These are phyloP conservation scores for Paedocypris sp. DNA, from an alignment of 2,113 vertebrate genomes.

Conservation along the genomic window DNA sequence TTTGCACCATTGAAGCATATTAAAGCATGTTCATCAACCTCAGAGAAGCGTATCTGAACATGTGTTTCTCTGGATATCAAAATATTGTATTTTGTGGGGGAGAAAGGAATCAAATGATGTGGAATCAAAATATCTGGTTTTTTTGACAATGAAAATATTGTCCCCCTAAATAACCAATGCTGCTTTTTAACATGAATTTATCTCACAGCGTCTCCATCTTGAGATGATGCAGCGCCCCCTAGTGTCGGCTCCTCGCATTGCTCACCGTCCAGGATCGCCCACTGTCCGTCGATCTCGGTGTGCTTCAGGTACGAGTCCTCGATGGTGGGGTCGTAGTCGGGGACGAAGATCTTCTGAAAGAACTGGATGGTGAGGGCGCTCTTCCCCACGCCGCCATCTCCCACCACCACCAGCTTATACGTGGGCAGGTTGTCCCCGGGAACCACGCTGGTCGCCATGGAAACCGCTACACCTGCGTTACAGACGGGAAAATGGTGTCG, in stretches of 20 bases:
- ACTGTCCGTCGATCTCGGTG: conserved; percentile 94
- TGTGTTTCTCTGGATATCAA: too few species aligned
- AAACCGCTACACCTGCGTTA: conserved; percentile 60
- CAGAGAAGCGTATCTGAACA: too few species aligned
- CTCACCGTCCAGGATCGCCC: conserved; percentile 97
- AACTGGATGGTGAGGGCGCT: conserved; percentile 98
- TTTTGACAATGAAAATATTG: too few species aligned
- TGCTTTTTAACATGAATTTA: too few species aligned
- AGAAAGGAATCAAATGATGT: too few species aligned
- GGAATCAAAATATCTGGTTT: too few species aligned
- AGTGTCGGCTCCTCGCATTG: not conserved
- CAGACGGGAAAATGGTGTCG: conserved; percentile 30
- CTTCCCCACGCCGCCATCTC: conserved; percentile 93
- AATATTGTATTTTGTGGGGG: too few species aligned
- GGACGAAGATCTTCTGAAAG: conserved; percentile 99
- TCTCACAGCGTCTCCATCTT: too few species aligned
- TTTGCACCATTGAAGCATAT: too few species aligned
- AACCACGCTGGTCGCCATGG: conserved; percentile 90
- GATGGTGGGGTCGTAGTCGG: conserved; percentile 96
- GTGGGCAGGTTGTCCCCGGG: conserved; percentile 96
- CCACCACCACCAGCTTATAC: conserved; percentile 96
- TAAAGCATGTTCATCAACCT: too few species aligned
- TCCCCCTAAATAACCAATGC: too few species aligned
- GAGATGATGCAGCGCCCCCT: not conserved
- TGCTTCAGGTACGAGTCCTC: conserved; percentile 98